Conservation (phyloP, 1,140 invertebrate species). For the Tetramorium alpestre region DNA sequence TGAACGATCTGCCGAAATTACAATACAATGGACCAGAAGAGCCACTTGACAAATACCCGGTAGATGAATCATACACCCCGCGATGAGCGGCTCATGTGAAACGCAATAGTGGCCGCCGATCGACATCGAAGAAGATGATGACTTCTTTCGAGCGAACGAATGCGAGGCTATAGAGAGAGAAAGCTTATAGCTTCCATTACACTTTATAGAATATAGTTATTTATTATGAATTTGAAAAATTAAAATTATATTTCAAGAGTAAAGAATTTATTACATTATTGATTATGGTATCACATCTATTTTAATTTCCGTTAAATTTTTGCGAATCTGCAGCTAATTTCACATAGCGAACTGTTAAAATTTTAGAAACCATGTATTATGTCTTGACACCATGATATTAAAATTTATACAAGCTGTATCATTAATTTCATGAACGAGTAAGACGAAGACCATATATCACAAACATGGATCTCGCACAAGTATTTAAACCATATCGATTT, state of each 20-base stretch:
- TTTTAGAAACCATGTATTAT: neutral
- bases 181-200: neutral
- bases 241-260: neutral
- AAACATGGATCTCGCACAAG: slow-evolving; percentile 36
- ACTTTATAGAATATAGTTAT: too few species aligned
- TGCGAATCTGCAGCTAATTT: slow-evolving; percentile 12
- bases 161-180: neutral
- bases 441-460: neutral
- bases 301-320: neutral
- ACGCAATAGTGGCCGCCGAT: slow-evolving; percentile 22
- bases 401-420: neutral
- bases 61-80: slow-evolving; percentile 76
- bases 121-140: neutral
- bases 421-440: neutral
- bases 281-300: neutral
- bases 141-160: neutral
- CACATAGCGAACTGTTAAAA: neutral
- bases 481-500: slow-evolving; percentile 15
- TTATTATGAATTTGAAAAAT: too few species aligned
- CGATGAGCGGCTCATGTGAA: slow-evolving; percentile 74
- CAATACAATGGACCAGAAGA: slow-evolving; percentile 79
- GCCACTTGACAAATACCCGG: slow-evolving; percentile 75
- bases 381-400: neutral
- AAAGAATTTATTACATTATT: neutral
- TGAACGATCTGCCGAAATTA: slow-evolving; percentile 78